phyloP scores from a whole-genome alignment of 2,113 vertebrate species.

The Larimichthys polyactis region DNA sequence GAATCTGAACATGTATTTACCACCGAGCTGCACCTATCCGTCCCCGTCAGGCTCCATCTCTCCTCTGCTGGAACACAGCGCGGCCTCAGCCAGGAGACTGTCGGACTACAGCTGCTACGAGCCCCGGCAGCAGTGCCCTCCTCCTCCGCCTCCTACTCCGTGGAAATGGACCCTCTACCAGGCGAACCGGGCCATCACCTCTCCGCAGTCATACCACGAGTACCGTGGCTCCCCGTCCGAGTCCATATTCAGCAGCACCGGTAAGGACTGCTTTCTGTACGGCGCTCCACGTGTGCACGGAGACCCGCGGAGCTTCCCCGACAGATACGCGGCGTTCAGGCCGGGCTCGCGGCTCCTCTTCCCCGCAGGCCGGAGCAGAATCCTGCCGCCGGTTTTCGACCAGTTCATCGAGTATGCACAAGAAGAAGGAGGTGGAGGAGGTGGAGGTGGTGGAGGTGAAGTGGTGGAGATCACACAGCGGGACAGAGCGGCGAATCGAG shows the following conservation, averaged over 20 bases:
- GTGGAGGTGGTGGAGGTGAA: too few relatives aligned
- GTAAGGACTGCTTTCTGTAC: slow-evolving; percentile 84
- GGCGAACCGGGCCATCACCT: slow-evolving; percentile 75
- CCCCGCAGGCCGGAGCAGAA: slow-evolving; percentile 86
- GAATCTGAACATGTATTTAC: slow-evolving; percentile 89
- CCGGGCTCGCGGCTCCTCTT: slow-evolving; percentile 28
- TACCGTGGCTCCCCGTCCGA: not conserved
- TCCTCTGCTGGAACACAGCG: slow-evolving; percentile 63
- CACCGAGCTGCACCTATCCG: slow-evolving; percentile 93
- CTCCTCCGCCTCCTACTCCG: slow-evolving; percentile 72
- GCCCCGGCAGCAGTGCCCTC: slow-evolving; percentile 27
- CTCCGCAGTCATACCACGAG: slow-evolving; percentile 4
- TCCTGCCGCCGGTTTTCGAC: slow-evolving; percentile 91
- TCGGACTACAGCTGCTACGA: slow-evolving; percentile 47
- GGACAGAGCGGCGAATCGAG: slow-evolving; percentile 62
- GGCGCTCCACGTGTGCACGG: slow-evolving; percentile 47
- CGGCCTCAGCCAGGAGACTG: not conserved
- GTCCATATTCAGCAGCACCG: slow-evolving; percentile 54
- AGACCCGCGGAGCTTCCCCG: slow-evolving; percentile 25
- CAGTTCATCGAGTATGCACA: slow-evolving; percentile 89
- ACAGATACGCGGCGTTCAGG: not conserved
- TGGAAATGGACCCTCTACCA: slow-evolving; percentile 89
- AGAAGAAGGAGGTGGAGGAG: slow-evolving; percentile 75
- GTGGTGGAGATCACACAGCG: slow-evolving; percentile 81
- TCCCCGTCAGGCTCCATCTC: slow-evolving; percentile 86